Evolutionary conservation across 2,797 vertebrate species (phyloP), one percentile per base, ranked within the genome.

Genomic region (Sitta carolinensis): DNA sequence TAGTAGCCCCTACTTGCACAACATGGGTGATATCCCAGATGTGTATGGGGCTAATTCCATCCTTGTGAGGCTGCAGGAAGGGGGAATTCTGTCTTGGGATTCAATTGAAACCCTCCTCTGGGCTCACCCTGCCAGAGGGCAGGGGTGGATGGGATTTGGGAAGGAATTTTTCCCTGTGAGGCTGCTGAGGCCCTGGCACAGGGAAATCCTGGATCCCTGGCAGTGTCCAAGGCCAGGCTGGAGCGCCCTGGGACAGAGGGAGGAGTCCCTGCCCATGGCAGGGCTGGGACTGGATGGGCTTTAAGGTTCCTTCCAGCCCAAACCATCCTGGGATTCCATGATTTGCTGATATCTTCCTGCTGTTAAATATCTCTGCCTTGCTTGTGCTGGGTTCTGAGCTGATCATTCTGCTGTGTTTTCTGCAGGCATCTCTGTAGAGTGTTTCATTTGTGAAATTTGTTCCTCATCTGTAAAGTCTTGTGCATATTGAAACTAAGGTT

Each of bases 161-260:
- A 12, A 45, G 36, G 4, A 34, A 66, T 58, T 40, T 0, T 0
- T 73, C 2, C 0, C 29, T 79, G 43, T 0, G 9, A 45, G 13
- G 32, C 27, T 36, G 51, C 18, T 0, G 0, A 50, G 36, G 7
- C 4, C 15, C 51, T 58, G 84, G 42, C 9, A 18, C 9, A 34
- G 26, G 13, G 2, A 63, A 6, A 5, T 3, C 16, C 59, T 64
- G 69, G 34, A 45, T 51, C 59, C 45, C 52, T 73, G 76, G 29
- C 0, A 52, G 6, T 21, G 59, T 0, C 51, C 75, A 5, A 29
- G 51, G 27, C 18, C 43, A 27, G 43, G 32, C 0, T 79, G 66
- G 58, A 64, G 43, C 66, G 32, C 0, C 43, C 58, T 72, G 75
- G 43, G 58, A 19, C 0, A 0, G 22, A 17, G 59, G 51, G 0